Evolutionary conservation across 2,113 vertebrate species (phyloP).

Genomic region (Bolborhynchus lineola): DNA sequence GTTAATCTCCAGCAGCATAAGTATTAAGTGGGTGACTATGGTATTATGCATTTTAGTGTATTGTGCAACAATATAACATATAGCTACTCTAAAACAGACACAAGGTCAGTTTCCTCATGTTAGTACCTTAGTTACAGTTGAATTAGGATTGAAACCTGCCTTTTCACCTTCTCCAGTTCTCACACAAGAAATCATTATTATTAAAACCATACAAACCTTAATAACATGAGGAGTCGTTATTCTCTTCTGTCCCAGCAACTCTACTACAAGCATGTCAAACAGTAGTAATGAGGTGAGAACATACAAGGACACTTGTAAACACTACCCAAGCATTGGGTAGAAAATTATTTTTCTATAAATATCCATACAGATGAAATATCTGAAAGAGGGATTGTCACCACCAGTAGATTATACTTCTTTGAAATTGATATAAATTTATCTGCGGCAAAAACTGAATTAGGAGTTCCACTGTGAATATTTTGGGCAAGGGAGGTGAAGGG

Average conservation of each 20-base stretch:
- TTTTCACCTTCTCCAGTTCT: not conserved
- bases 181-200: not conserved
- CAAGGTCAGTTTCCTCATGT: not conserved
- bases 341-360: not conserved
- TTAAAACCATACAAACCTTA: not conserved
- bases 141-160: not conserved
- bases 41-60: not conserved
- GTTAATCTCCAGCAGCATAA: not conserved
- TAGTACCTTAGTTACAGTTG: not conserved
- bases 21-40: not conserved
- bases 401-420: not conserved
- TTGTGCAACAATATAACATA: not conserved
- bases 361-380: not conserved
- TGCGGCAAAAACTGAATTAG: not conserved
- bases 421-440: not conserved
- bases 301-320: not conserved
- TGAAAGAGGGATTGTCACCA: not conserved
- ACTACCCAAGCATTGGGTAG: not conserved
- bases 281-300: not conserved
- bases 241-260: not conserved
- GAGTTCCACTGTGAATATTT: not conserved
- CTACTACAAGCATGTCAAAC: not conserved
- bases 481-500: not conserved
- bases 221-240: not conserved
- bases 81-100: not conserved